These are phyloP conservation scores for Leiothrix lutea DNA, from an alignment of 2,113 vertebrate species.

Conservation along the genomic window DNA sequence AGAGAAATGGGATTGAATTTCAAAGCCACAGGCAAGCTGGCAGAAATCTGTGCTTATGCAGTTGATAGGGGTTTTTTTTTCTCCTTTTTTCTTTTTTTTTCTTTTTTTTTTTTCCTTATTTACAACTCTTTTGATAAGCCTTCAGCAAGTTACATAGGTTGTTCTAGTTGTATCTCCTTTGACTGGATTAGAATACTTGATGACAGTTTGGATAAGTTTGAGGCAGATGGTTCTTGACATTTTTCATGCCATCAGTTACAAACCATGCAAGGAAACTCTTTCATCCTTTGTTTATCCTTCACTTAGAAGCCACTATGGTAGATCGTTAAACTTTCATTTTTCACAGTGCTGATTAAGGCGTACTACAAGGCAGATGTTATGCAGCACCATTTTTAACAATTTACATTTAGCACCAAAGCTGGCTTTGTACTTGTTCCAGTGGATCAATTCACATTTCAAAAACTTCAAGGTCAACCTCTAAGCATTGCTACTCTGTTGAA, in stretches of 20 bases:
- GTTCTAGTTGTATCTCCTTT: constrained; percentile 85
- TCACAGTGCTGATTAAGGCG: constrained; percentile 81
- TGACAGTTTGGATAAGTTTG: constrained; percentile 89
- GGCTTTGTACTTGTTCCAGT: constrained; percentile 75
- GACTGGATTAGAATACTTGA: constrained; percentile 88
- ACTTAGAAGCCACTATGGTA: constrained; percentile 77
- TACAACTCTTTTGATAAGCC: constrained; percentile 84
- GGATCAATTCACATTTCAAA: constrained; percentile 72
- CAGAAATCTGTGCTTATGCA: constrained; percentile 76
- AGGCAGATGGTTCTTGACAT: constrained; percentile 92
- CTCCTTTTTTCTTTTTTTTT: fast-evolving
- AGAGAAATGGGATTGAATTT: constrained; percentile 80
- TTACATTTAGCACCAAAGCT: constrained; percentile 77
- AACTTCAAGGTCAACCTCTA: constrained; percentile 73
- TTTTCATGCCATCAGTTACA: constrained; percentile 90
- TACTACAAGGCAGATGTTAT: constrained; percentile 82
- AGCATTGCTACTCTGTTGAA: constrained; percentile 49
- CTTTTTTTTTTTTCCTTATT: constrained; percentile 54
- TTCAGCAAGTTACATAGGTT: constrained; percentile 83
- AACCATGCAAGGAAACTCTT: constrained; percentile 84
- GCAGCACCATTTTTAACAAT: constrained; percentile 73
- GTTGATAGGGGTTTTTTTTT: background rate
- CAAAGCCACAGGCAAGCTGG: constrained; percentile 80
- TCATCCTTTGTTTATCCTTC: constrained; percentile 88
- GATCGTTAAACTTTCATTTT: constrained; percentile 89